Evolutionary conservation across 2,888 invertebrate genomes (phyloP).

Genomic region (Maniola hyperantus): DNA sequence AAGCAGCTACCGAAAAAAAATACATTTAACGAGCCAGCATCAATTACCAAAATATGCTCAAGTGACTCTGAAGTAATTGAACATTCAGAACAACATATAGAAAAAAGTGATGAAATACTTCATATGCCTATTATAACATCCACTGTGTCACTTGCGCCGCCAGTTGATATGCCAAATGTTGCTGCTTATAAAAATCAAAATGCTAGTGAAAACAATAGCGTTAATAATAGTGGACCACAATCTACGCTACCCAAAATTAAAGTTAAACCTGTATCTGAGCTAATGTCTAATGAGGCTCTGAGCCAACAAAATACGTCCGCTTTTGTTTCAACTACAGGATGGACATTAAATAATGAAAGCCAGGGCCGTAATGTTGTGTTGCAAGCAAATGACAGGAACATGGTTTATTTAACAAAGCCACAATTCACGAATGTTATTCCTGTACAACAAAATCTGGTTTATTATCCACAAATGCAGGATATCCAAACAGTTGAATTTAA

Average conservation of each 20-base stretch:
- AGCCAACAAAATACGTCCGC: conserved; percentile 16
- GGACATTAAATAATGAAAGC: conserved; percentile 19
- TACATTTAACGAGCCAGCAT: neutral
- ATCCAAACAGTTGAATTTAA: neutral
- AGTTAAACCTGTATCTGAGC: conserved; percentile 67
- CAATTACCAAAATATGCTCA: conserved; percentile 5
- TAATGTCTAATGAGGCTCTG: conserved; percentile 55
- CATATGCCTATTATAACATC: conserved; percentile 65
- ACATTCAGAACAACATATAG: neutral
- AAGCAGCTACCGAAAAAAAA: conserved; percentile 66
- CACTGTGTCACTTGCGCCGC: conserved; percentile 59
- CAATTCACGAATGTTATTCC: neutral
- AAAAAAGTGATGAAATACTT: conserved; percentile 16
- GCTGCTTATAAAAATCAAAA: conserved; percentile 1
- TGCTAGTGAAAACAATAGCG: conserved; percentile 2
- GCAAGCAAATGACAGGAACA: conserved; percentile 6
- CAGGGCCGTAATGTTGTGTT: conserved; percentile 10
- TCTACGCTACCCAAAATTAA: conserved; percentile 59
- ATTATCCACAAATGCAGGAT: neutral
- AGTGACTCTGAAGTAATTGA: conserved; percentile 2
- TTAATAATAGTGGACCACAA: neutral
- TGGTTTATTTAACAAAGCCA: conserved; percentile 1
- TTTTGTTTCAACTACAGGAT: conserved; percentile 1
- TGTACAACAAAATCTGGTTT: conserved; percentile 2
- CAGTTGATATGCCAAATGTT: neutral